Evolutionary conservation across 2,888 invertebrate species (phyloP).

Genomic region (Stenolophus ochropezus): DNA sequence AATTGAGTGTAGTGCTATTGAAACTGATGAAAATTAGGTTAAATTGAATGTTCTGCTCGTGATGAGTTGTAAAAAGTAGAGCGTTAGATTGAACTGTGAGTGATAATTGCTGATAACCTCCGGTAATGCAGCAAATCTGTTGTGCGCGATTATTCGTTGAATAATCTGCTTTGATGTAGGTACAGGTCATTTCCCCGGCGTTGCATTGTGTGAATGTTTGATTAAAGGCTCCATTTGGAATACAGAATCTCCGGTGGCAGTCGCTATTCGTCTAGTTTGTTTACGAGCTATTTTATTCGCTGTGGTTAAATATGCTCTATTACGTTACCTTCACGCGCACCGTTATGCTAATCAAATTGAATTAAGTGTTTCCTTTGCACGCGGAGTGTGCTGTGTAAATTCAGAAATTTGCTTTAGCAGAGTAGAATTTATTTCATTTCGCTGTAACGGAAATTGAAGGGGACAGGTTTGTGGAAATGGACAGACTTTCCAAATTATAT

Average conservation of each 20-base stretch:
- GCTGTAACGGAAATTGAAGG: slow-evolving; percentile 11
- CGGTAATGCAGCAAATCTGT: neutral
- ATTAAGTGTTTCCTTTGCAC: slow-evolving; percentile 45
- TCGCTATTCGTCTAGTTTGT: slow-evolving; percentile 11
- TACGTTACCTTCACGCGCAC: slow-evolving; percentile 27
- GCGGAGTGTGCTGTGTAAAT: slow-evolving; percentile 35
- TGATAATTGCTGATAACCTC: neutral
- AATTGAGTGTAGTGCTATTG: too few species aligned
- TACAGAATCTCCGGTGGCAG: neutral
- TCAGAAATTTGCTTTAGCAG: slow-evolving; percentile 35
- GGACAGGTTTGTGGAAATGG: slow-evolving; percentile 36
- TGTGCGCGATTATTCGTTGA: neutral
- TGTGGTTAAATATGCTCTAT: slow-evolving; percentile 32
- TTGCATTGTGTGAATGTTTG: neutral
- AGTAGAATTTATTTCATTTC: slow-evolving; percentile 27
- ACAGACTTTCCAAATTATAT: neutral
- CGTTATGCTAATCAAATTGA: slow-evolving; percentile 51
- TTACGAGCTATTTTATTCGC: slow-evolving; percentile 35
- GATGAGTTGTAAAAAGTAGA: neutral
- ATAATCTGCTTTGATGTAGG: neutral
- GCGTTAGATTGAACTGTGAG: neutral
- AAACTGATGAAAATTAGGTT: too few species aligned
- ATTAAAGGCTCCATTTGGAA: neutral
- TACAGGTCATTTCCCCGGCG: neutral
- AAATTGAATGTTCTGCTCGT: neutral